Evolutionary conservation across 2,113 vertebrate species (phyloP), one percentile per base, ranked within the genome.

Genomic region (Laticauda laticaudata): DNA sequence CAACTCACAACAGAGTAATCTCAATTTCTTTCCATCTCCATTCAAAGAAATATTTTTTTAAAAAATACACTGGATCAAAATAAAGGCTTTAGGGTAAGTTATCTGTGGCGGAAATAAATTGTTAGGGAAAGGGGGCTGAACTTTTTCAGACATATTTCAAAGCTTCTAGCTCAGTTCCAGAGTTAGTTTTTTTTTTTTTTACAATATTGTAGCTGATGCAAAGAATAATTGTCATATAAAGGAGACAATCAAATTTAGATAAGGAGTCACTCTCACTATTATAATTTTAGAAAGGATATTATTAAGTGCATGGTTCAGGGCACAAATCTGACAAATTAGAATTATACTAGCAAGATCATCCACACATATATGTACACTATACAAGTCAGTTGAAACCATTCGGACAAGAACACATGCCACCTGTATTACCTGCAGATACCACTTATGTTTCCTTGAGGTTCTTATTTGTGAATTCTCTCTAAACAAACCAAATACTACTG

Each of bases 61-160:
- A 64, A 69, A 69, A 15, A n/a, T 12, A 43, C 6, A 26, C 64
- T 92, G 57, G 86, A 43, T 88, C 56, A 88, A 43, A 88, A 88
- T 92, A 92, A 88, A 92, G 29, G 86, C 86, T 48, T 69, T 54
- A 54, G 86, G 81, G 45, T 53, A 88, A 69, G 29, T 92, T 51
- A 54, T 88, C 91, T 88, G 45, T 87, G 26, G 43, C 26, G 53
- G 6, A 29, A 87, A 88, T 87, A 56, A 54, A 34, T 69, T 87
- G 56, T n/a, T 69, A 88, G 5, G 87, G 45, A 69, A n/a, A 92
- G 51, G 15, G 15, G 53, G 3, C 8, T 86, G 55, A 92, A 56
- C 10, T 87, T 91, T 91, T n/a, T 87, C 43, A 87, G 18, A 61
- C 56, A 87, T 24, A 64, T 92, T 88, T 92, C 56, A 64, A 92